Evolutionary conservation across 1,140 invertebrate genomes (phyloP), one percentile per base, ranked within the genome.

Genomic region (Leucophenga varia): DNA sequence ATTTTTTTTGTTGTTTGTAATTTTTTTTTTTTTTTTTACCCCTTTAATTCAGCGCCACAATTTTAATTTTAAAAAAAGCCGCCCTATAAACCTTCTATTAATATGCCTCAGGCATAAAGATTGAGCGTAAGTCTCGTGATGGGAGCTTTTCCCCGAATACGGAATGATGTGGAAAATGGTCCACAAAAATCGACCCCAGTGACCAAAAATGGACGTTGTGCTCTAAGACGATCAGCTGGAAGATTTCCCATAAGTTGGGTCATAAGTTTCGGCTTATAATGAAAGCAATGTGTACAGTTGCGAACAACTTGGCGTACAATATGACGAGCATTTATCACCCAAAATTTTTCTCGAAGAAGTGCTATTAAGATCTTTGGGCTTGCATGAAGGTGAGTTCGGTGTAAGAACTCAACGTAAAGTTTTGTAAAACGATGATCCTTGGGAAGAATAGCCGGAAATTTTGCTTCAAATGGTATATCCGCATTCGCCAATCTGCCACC

Each of bases 21-120:
- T n/a, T n/a, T n/a, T n/a, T n/a, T n/a, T n/a, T n/a, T 20, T 5
- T 39, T 30, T 13, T 40, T 32, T 18, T 44, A 37, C 7, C 73
- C 31, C 12, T 28, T 45, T n/a, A 13, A 14, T 8, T 21, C 42
- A 2, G 64, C 58, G 8, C 63, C 59, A n/a, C n/a, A n/a, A n/a
- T n/a, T n/a, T n/a, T n/a, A n/a, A n/a, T n/a, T n/a, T n/a, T n/a
- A n/a, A n/a, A n/a, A n/a, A n/a, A n/a, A n/a, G n/a, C n/a, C n/a
- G n/a, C n/a, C n/a, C n/a, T n/a, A n/a, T n/a, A n/a, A n/a, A n/a
- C n/a, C n/a, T n/a, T n/a, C n/a, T n/a, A n/a, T n/a, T n/a, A n/a
- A n/a, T n/a, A n/a, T n/a, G n/a, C n/a, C n/a, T n/a, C n/a, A n/a
- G n/a, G n/a, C n/a, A 53, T 41, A 25, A 68, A 64, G 0, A 59